Conservation (phyloP, 2,113 vertebrate species). For the Anas platyrhynchos region DNA sequence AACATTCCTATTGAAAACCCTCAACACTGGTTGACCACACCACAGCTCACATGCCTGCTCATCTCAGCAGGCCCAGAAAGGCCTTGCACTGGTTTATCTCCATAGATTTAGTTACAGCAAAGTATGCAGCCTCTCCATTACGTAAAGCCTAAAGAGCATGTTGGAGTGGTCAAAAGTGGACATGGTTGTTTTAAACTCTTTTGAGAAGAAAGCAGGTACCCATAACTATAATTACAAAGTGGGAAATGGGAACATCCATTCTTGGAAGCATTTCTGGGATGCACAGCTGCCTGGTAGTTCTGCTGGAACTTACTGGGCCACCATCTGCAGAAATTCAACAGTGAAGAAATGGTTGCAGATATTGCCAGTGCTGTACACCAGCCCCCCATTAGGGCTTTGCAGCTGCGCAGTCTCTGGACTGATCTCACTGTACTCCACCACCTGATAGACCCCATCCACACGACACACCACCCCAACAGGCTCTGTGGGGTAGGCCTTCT, state of each 20-base stretch:
- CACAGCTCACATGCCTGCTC: background rate
- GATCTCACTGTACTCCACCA: constrained; percentile 96
- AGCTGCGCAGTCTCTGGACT: constrained; percentile 75
- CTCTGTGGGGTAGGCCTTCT: constrained; percentile 86
- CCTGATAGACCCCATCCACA: constrained; percentile 85
- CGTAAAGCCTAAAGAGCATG: background rate
- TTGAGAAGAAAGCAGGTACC: background rate
- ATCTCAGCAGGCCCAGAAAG: background rate
- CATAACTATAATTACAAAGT: background rate
- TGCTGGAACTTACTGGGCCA: constrained; percentile 81
- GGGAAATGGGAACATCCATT: background rate
- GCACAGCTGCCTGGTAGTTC: background rate
- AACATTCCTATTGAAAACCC: background rate
- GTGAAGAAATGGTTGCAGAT: constrained; percentile 98
- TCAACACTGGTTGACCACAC: background rate
- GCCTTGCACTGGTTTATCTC: background rate
- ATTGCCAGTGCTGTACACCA: constrained; percentile 87
- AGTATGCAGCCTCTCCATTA: background rate
- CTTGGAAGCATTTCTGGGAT: background rate
- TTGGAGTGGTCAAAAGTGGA: background rate
- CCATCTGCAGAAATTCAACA: constrained; percentile 81
- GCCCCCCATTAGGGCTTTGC: constrained; percentile 68
- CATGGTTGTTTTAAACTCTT: background rate
- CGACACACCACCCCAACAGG: constrained; percentile 92
- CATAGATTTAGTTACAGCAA: background rate